These are phyloP conservation scores for Pteruthius melanotis DNA, from an alignment of 2,113 vertebrate species.

Conservation along the genomic window DNA sequence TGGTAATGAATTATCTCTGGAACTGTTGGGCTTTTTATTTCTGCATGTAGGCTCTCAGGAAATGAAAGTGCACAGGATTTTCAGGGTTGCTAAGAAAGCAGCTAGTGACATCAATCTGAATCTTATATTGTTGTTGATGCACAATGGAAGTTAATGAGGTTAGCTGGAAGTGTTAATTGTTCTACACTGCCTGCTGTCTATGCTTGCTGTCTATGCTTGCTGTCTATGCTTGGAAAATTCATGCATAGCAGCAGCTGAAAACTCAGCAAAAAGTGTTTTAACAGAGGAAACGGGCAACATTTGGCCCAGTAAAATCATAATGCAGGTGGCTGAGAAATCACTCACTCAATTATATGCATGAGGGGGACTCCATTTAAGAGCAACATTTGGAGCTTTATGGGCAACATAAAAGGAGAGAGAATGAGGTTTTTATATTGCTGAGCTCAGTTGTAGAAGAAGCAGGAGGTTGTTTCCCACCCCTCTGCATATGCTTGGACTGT, in stretches of 20 bases:
- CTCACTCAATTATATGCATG: slow-evolving; percentile 55
- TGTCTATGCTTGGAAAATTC: not conserved
- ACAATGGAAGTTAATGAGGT: not conserved
- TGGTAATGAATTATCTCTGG: slow-evolving; percentile 26
- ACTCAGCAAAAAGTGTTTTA: slow-evolving; percentile 7
- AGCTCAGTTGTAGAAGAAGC: not conserved
- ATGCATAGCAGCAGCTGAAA: slow-evolving; percentile 29
- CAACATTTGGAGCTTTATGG: slow-evolving; percentile 61
- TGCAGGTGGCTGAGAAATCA: slow-evolving; percentile 59
- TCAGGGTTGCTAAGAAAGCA: not conserved
- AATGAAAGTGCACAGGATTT: not conserved
- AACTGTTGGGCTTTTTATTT: not conserved
- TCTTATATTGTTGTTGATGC: not conserved
- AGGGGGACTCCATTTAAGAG: slow-evolving; percentile 54
- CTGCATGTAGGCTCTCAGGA: not conserved
- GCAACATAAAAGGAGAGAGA: slow-evolving; percentile 53
- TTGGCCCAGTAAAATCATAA: slow-evolving; percentile 50
- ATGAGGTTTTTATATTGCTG: slow-evolving; percentile 27
- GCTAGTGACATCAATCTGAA: not conserved
- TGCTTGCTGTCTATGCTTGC: not conserved
- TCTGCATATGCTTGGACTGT: slow-evolving; percentile 45
- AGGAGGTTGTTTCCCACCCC: slow-evolving; percentile 25
- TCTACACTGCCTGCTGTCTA: not conserved
- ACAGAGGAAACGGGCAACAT: not conserved
- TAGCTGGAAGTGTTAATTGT: slow-evolving; percentile 1